Base-by-base conservation (phyloP, 2,888 invertebrate species). In the Hypercompe scribonia region DNA sequence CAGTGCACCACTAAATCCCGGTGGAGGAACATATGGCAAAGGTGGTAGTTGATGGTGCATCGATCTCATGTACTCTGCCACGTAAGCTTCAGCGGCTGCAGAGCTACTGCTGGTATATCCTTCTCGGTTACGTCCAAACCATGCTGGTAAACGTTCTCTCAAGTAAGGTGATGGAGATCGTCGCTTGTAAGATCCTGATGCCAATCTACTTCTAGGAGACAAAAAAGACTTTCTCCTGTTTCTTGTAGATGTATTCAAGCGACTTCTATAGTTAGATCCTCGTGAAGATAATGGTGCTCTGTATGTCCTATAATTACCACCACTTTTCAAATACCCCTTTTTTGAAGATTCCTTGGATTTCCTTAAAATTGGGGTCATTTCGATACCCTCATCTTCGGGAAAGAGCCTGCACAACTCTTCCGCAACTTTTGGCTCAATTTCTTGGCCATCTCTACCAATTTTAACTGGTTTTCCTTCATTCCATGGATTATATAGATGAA, bases 381-480 rank as follows among this genome's bases (percentile, higher is more conserved):
- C 99, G 86, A 99, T 97, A 81, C 97, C 97, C 82, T 98, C 98
- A 93, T 99, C 99, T 92, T 98, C 97, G 4, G 99, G 98, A 93
- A 99, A 99, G 67, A 99, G 95, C 76, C 99, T 97, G 90, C 99
- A 99, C 75, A 99, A 95, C 91, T 99, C 99, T 91, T 99, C 98
- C 31, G 99, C 99, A 72, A 99, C 98, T 91, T 98, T 97, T 4
- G 99, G 99, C 91, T 99, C 99, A 83, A 99, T 99, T 96, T 99
- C 99, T 96, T 99, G 98, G 0, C 99, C 99, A 96, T 99, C 99
- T 79, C 99, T 96, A n/a, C 99, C 99, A 87, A 99, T 99, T 96
- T 99, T 99, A 0, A 99, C 99, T 74, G 99, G 99, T 94, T 99
- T 99, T 66, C 99, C 98, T 90, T 99, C 99, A 96, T 99, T 99